Evolutionary conservation across 2,113 vertebrate species (phyloP), one percentile per base, ranked within the genome.

Genomic region (Pogonocichla stellata): DNA sequence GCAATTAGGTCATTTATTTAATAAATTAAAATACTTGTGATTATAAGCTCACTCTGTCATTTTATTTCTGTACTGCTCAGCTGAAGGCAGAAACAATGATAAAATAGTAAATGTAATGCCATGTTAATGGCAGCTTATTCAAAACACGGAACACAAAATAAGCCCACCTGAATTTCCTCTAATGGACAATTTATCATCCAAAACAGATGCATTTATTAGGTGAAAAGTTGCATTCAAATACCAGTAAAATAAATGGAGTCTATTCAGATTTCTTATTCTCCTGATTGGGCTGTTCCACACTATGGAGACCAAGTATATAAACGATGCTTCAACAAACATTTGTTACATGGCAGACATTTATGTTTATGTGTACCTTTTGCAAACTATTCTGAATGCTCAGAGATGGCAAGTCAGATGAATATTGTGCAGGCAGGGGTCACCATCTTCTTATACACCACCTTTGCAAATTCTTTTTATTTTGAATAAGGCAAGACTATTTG

Each of bases 1-100:
- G 79, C 96, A 97, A 95, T 95, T 97, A 97, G 94, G 92, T 97
- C 88, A 96, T 89, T 96, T 97, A 96, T 95, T 97, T 92, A 97
- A 97, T 97, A 96, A 97, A 97, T 96, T 96, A 94, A 96, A 97
- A 96, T 95, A 92, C 90, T 96, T 88, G 58, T 87, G 83, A 73
- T 90, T 95, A 93, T 90, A 95, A 88, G 89, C 90, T 92, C 92
- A 94, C 74, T 83, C 67, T 67, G 92, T 91, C 78, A 90, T 70
- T 64, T 96, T 88, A 53, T 72, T 62, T 88, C 92, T 80, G 4
- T 90, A 47, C 80, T 91, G 60, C 71, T 73, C 19, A 66, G 75
- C 48, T 74, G 75, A 90, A 79, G 82, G 80, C 66, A 92, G 77
- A 87, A 94, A 94, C 61, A 61, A 84, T 62, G 71, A 83, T 85